These are phyloP conservation scores for Gyrodactylus bullatarudis DNA, from an alignment of 1,140 invertebrate genomes.

Conservation along the genomic window DNA sequence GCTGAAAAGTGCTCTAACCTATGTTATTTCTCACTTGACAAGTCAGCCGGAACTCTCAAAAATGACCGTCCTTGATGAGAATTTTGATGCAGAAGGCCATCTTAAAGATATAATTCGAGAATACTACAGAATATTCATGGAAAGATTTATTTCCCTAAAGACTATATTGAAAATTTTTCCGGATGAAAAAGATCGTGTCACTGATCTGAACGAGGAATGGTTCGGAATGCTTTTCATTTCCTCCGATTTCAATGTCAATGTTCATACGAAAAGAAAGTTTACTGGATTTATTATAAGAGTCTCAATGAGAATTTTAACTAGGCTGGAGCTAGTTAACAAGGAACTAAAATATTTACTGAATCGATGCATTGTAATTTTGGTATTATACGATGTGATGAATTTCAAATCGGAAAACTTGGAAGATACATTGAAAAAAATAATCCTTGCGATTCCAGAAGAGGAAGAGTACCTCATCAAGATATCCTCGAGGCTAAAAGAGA, in stretches of 20 bases:
- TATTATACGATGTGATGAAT: background rate
- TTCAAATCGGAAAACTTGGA: background rate
- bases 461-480: too few species aligned
- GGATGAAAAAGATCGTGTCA: background rate
- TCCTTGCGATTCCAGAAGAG: too few species aligned
- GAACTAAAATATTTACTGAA: background rate
- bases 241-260: background rate
- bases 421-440: too few species aligned
- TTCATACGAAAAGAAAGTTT: background rate
- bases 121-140: background rate
- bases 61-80: background rate
- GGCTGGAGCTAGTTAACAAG: background rate
- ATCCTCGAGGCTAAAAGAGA: too few species aligned
- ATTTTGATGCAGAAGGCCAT: background rate
- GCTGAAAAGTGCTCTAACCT: background rate
- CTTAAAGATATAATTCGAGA: background rate
- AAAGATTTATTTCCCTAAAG: background rate
- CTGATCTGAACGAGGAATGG: background rate
- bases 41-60: background rate
- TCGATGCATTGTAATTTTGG: background rate
- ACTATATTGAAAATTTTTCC: background rate
- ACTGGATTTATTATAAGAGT: background rate
- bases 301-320: background rate
- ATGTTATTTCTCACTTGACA: background rate
- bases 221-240: background rate